Evolutionary conservation across 2,888 invertebrate genomes (phyloP).

Genomic region (Tridacna gigas): DNA sequence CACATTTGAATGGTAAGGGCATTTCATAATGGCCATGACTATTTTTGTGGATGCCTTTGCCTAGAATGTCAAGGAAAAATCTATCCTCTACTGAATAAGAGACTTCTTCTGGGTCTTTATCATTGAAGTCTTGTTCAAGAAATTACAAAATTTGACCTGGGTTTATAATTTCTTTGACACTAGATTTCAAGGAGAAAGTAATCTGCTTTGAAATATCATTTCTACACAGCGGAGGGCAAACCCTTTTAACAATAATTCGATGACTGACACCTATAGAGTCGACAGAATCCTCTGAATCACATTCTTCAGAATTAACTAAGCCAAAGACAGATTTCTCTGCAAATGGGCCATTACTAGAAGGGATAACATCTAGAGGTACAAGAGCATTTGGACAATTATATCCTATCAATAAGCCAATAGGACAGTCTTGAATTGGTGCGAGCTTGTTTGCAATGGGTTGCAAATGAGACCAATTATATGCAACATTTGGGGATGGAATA

Average conservation of each 20-base stretch:
- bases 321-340: slow-evolving; percentile 54
- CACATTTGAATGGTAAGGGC: slow-evolving; percentile 24
- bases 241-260: slow-evolving; percentile 20
- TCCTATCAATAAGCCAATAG: slow-evolving; percentile 58
- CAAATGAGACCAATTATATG: slow-evolving; percentile 59
- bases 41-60: neutral
- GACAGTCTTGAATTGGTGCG: slow-evolving; percentile 41
- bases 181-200: neutral
- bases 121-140: slow-evolving; percentile 26
- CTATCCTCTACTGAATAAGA: slow-evolving; percentile 8
- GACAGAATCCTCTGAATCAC: neutral
- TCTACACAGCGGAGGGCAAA: neutral
- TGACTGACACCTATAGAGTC: slow-evolving; percentile 33
- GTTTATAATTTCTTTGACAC: slow-evolving; percentile 35
- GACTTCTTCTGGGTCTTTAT: neutral
- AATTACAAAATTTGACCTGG: slow-evolving; percentile 22
- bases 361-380: slow-evolving; percentile 47
- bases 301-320: neutral
- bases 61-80: slow-evolving; percentile 3
- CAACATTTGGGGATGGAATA: slow-evolving; percentile 44
- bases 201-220: neutral
- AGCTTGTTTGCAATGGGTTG: slow-evolving; percentile 49
- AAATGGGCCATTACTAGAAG: slow-evolving; percentile 39
- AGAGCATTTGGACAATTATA: slow-evolving; percentile 59
- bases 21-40: slow-evolving; percentile 20